Evolutionary conservation across 2,113 vertebrate genomes (phyloP).

Genomic region (Rhodinocichla rosea): DNA sequence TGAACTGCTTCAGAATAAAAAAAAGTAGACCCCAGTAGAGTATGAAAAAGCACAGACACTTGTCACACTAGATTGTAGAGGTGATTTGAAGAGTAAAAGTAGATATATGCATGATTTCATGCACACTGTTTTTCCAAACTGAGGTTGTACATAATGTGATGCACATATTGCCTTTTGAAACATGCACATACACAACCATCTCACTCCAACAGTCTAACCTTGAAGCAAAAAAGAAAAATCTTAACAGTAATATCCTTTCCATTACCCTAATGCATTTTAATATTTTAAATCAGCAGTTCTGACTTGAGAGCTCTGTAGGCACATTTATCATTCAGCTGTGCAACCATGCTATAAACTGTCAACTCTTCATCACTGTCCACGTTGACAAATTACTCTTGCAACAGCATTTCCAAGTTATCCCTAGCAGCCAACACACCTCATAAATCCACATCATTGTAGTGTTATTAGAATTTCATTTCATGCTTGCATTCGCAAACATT

Average conservation of each 20-base stretch:
- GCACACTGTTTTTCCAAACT: neutral
- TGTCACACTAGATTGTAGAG: neutral
- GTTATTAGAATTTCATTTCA: conserved; percentile 80
- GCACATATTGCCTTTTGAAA: neutral
- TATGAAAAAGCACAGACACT: neutral
- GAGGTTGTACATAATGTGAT: neutral
- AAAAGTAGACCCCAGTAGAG: neutral
- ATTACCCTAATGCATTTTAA: conserved; percentile 15
- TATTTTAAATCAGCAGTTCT: conserved; percentile 28
- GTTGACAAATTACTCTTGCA: conserved; percentile 70
- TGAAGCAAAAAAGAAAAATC: neutral
- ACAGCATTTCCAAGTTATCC: conserved; percentile 72
- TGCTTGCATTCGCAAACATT: conserved; percentile 74
- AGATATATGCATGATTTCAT: neutral
- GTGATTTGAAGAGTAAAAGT: neutral
- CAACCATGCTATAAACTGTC: conserved; percentile 45
- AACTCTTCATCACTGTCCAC: conserved; percentile 57
- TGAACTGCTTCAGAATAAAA: neutral
- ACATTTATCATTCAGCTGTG: conserved; percentile 53
- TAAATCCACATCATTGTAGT: conserved; percentile 72
- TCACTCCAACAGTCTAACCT: neutral
- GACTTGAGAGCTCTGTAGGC: conserved; percentile 6
- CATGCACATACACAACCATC: neutral
- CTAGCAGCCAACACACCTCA: conserved; percentile 68
- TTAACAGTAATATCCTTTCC: neutral